Percentiles rank a stretch among this genome's conserved stretches.
phyloP scores from a whole-genome alignment of 2,113 vertebrate species.

The Mustela lutreola region DNA sequence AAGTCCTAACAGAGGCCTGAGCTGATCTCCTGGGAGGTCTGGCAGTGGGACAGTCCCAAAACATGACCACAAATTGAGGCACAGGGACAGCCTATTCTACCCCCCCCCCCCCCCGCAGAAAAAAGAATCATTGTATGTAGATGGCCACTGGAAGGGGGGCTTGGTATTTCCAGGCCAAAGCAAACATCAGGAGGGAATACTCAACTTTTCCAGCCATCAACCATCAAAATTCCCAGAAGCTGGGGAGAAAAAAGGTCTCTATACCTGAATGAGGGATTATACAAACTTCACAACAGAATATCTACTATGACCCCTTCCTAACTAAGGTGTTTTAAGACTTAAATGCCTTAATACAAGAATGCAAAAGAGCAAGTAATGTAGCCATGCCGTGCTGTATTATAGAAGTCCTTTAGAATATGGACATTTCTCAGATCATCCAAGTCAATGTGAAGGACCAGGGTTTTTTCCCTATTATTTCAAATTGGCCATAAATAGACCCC shows the following conservation, averaged over 20 bases:
- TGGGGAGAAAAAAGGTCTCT: background rate
- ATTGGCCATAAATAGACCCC: background rate
- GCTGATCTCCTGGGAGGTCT: background rate
- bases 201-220: background rate
- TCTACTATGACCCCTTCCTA: background rate
- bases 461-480: background rate
- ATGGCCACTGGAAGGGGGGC: background rate
- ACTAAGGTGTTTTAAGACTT: background rate
- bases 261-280: background rate
- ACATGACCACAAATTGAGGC: background rate
- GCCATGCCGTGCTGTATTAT: background rate
- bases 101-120: too few relatives aligned
- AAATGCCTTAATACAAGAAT: background rate
- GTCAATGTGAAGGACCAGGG: background rate
- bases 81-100: background rate
- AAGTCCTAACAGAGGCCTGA: background rate
- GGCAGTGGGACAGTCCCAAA: background rate
- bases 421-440: background rate
- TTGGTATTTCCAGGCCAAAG: background rate
- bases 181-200: background rate
- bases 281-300: background rate
- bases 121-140: background rate
- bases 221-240: background rate
- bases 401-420: background rate
- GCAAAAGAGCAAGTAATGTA: background rate